Evolutionary conservation across 2,888 invertebrate species (phyloP).

Genomic region (Proisotoma minuta): DNA sequence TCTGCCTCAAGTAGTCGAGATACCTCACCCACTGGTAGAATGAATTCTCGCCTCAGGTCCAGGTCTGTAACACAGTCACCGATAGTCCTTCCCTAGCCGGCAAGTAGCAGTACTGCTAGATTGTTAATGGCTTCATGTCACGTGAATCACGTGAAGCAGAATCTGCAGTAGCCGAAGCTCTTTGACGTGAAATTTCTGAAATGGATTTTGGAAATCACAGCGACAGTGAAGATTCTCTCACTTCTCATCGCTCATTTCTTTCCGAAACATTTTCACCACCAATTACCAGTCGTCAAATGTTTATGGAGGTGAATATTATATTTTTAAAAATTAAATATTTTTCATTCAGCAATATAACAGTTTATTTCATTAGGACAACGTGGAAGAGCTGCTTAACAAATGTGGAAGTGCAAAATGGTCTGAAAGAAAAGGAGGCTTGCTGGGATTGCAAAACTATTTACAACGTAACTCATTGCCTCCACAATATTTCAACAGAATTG

Average conservation of each 20-base stretch:
- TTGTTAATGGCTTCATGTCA: slow-evolving; percentile 81
- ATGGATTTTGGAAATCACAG: slow-evolving; percentile 45
- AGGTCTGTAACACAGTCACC: slow-evolving; percentile 47
- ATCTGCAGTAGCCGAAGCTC: slow-evolving; percentile 69
- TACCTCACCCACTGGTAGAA: slow-evolving; percentile 42
- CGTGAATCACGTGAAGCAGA: slow-evolving; percentile 86
- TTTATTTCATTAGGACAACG: slow-evolving; percentile 63
- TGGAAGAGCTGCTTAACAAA: slow-evolving; percentile 73
- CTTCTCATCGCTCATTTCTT: slow-evolving; percentile 43
- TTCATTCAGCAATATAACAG: too few species aligned
- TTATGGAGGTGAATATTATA: slow-evolving; percentile 30
- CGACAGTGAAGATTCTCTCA: slow-evolving; percentile 47
- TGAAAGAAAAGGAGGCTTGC: slow-evolving; percentile 89
- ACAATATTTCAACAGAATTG: slow-evolving; percentile 46
- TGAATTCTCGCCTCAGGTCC: slow-evolving; percentile 43
- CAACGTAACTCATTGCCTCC: slow-evolving; percentile 51
- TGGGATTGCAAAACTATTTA: slow-evolving; percentile 70
- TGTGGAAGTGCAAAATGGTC: slow-evolving; percentile 89
- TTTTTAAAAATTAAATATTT: too few species aligned
- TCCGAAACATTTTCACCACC: slow-evolving; percentile 46
- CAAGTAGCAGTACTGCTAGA: slow-evolving; percentile 49
- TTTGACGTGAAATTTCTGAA: slow-evolving; percentile 49
- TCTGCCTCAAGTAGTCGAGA: slow-evolving; percentile 46
- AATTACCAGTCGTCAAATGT: slow-evolving; percentile 39
- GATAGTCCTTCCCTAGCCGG: slow-evolving; percentile 25